Base-by-base conservation (phyloP, 2,113 vertebrate genomes). In the Corythoichthys intestinalis region DNA sequence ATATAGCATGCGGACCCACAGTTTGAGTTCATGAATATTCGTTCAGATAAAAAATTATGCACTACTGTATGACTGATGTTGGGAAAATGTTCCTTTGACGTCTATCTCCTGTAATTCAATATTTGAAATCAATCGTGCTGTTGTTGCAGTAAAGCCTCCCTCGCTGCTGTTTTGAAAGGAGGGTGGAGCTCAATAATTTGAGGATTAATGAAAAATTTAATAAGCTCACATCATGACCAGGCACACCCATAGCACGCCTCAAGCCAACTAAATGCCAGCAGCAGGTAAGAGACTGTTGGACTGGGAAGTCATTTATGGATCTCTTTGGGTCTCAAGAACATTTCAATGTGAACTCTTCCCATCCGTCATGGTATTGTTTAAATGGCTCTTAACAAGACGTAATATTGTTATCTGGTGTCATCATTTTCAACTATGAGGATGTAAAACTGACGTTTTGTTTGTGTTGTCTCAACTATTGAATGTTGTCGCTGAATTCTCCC, bases 201-300 rank as follows among this genome's bases (percentile, higher is more conserved):
- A 12, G 60, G 71, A 75, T 83, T 77, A 81, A 85, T 87, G 48
- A 87, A 89, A 87, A 88, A 91, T 91, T 88, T 70, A 90, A 86
- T 83, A 78, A 80, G 77, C 80, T 69, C 70, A 72, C 70, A 80
- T 85, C 73, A 84, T 6, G 70, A 75, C 6, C 70, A 76, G 85
- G 76, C 86, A 82, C 83, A 74, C 84, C 87, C 86, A 76, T 63
- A 14, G 83, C 81, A 85, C 85, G 77, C 80, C 53, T 73, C 41
- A 53, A 80, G 67, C 73, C 58, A 78, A 67, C 79, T 82, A 87
- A 89, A 87, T 88, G 86, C 81, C 87, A 89, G 74, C 75, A 66
- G 77, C 75, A 53, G 69, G 69, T 54, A 71, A 49, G 69, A 66
- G 67, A 73, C 71, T 78, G 72, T 35, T 76, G 78, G 57, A 64